Evolutionary conservation across 2,113 vertebrate species (phyloP), one percentile per base, ranked within the genome.

Genomic region (Suricata suricatta): DNA sequence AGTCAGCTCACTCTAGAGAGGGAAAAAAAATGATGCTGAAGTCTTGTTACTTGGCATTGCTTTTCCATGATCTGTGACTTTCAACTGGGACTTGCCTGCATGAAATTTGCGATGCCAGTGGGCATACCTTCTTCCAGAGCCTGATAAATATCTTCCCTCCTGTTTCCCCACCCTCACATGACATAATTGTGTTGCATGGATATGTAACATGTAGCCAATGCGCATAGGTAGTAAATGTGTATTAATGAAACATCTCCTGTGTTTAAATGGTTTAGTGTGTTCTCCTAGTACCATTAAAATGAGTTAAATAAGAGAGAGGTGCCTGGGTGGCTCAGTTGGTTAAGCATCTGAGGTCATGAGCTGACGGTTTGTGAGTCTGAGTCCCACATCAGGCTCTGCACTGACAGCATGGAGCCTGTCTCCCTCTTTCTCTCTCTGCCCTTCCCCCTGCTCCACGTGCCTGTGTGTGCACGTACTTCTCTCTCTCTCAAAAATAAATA

Each of bases 121-220:
- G 16, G 14, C 11, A 2, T 11, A 7, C 1, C 0, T 44, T 64
- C 29, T n/a, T 60, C 69, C 2, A 21, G 1, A 92, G n/a, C 13
- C 60, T 69, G 41, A 84, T n/a, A 64, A 44, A 54, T 44, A 72
- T 29, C 35, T 64, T 71, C 47, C 41, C 38, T 44, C 12, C 25
- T 27, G 69, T 27, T 31, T 3, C 5, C 16, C n/a, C 69, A 41
- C 44, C 50, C 5, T 25, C 88, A 38, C 23, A 44, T 7, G 9
- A 33, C 35, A 6, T 44, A 35, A 71, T 17, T 52, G 12, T 63
- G 27, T 27, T 31, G n/a, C 8, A 63, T 17, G 17, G 21, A 3
- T 81, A n/a, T 79, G 38, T 17, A 77, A 79, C n/a, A 60, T 44
- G 29, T 21, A n/a, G 21, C 9, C 38, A 35, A 68, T 57, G 63